Base-by-base conservation (phyloP, 2,113 vertebrate species). In the Amphiprion percula region DNA sequence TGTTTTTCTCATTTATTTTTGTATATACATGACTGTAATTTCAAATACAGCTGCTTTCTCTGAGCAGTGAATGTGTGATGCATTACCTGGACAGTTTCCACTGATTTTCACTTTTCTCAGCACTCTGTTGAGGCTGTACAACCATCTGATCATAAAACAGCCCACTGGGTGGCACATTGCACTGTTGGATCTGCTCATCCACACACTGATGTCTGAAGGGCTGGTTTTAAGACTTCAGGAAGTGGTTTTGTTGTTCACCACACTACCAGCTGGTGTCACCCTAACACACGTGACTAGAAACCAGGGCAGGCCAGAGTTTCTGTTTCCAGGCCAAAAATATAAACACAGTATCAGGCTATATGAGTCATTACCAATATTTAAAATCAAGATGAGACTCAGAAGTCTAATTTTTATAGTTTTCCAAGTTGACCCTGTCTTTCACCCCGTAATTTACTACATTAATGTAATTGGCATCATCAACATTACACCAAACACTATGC, bases 201-300 rank as follows among this genome's bases (percentile, higher is more conserved):
- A 16, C 4, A 49, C 3, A 49, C 39, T 10, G 62, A 37, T 33
- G 23, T 37, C 9, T n/a, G 41, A 44, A 44, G 14, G 41, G 10
- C 12, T 12, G 41, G 41, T 1, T 10, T 37, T 8, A 1, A 37
- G 8, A 37, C 33, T 9, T 37, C 33, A 9, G 33, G 33, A 37
- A 61, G 55, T 24, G 5, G 23, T 55, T 10, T 24, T 26, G 23
- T 54, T 50, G 15, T 79, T 72, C 79, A 79, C 21, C 83, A 64
- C 76, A 62, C 53, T 15, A 62, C 85, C 82, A 85, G 79, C 17
- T 41, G 85, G 72, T 77, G 85, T 77, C 84, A 60, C 65, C 54
- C 52, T 63, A 30, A 5, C 19, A 61, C 52, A 21, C 10, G 3
- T 26, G 26, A 37, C 52, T 10, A 65, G 55, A 3, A 55, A 24